Percentiles rank a stretch among this genome's conserved stretches.
These are phyloP conservation scores for Sebastes schlegelii DNA, from an alignment of 2,113 vertebrate species.

Conservation along the genomic window DNA sequence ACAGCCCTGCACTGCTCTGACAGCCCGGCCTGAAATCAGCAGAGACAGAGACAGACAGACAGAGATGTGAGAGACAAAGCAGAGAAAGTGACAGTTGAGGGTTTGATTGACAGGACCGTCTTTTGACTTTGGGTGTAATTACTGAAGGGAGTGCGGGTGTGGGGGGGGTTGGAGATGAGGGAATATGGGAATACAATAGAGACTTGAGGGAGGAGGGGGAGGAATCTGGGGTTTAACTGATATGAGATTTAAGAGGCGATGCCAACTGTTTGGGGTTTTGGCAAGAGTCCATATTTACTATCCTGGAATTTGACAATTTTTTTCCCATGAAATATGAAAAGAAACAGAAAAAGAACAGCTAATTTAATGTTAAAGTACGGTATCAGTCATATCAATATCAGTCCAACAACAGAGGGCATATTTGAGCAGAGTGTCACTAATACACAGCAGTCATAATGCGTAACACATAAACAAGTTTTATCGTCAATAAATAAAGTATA, in stretches of 20 bases:
- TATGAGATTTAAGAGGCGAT: slow-evolving; percentile 47
- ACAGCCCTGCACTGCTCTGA: slow-evolving; percentile 55
- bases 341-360: neutral
- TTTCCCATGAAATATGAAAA: slow-evolving; percentile 8
- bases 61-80: slow-evolving; percentile 73
- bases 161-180: slow-evolving; percentile 32
- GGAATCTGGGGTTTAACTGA: slow-evolving; percentile 53
- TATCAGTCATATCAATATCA: neutral
- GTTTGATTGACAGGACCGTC: slow-evolving; percentile 73
- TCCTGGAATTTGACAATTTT: slow-evolving; percentile 26
- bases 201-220: slow-evolving; percentile 47
- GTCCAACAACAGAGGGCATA: neutral
- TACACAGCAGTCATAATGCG: too few species aligned
- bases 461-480: too few species aligned
- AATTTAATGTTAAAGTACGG: neutral
- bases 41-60: slow-evolving; percentile 53
- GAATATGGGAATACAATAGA: slow-evolving; percentile 63
- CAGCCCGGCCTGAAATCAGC: slow-evolving; percentile 74
- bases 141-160: slow-evolving; percentile 35
- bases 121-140: slow-evolving; percentile 79
- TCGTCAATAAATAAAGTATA: too few species aligned
- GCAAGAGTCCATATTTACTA: slow-evolving; percentile 13
- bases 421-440: neutral
- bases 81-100: slow-evolving; percentile 66
- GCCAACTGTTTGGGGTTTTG: slow-evolving; percentile 39